Evolutionary conservation across 2,797 vertebrate species (phyloP), one percentile per base, ranked within the genome.

Genomic region (Decapterus maruadsi): DNA sequence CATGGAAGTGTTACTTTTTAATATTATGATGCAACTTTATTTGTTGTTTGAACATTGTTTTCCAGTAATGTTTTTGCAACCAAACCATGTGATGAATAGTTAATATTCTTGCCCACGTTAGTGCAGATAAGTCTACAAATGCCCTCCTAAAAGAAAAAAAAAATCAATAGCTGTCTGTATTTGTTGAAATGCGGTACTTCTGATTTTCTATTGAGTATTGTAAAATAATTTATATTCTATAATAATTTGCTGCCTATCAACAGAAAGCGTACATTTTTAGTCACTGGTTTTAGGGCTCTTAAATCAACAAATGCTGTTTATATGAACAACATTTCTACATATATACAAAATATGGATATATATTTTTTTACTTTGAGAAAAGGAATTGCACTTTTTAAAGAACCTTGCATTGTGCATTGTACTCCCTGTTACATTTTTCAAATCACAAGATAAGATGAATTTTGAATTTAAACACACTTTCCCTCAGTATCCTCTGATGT

Each of bases 331-430:
- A 93, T 95, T 96, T 96, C 92, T 96, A 96, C 95, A 94, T 95
- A 90, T 93, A 95, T 94, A 93, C 88, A 89, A 94, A 93, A 92
- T 93, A 94, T 92, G 90, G 86, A 95, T 93, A 94, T 95, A 94
- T 95, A 95, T 96, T 96, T 95, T 96, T 95, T 94, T 95, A 95
- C 94, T 94, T 91, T 90, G 93, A 91, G 81, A 95, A 93, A 95
- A 94, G 91, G 90, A 94, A 95, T 94, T 95, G 95, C 95, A 95
- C 95, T 95, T 95, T 94, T 94, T 91, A 93, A 91, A 91, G 77
- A 91, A 92, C 89, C 83, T 91, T 93, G 92, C 93, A 84, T 90
- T 93, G 90, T 93, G 91, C 93, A 94, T 95, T 82, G 85, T 92
- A 90, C 83, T 93, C 94, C 93, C 93, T 92, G 82, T 89, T 90